Base-by-base conservation (phyloP, 2,888 invertebrate species). In the Acrobeloides nanus region DNA sequence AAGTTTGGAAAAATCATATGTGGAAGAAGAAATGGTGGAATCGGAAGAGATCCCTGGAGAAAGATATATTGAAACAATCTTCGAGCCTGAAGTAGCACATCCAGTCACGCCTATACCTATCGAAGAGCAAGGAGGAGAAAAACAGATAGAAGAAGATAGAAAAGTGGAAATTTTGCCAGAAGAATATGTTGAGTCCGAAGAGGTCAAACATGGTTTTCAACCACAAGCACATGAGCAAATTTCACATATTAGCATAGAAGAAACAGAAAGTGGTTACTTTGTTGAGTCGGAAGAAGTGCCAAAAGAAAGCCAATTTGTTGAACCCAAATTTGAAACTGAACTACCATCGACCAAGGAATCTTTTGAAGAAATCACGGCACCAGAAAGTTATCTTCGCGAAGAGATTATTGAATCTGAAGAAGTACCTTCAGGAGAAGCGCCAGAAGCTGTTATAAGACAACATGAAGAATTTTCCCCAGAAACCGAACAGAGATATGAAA, bases 331-430 rank as follows among this genome's bases (percentile, higher is more conserved):
- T 1, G 1, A 4, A 3, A n/a, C n/a, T n/a, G n/a, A n/a, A n/a
- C n/a, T n/a, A n/a, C n/a, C n/a, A n/a, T n/a, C n/a, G n/a, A n/a
- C n/a, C n/a, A 15, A 4, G 15, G 12, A 35, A 35, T 15, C 35
- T n/a, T 23, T 12, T n/a, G 12, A n/a, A 4, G 35, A 10, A 10
- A 23, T 10, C 1, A 15, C 20, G 23, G 35, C 20, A 17, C 3
- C 32, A 15, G 15, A 31, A n/a, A 23, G 23, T 23, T 35, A 23
- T 15, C 21, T 17, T 31, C 15, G 23, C 4, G 15, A 23, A 2
- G 35, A 35, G 15, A 35, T 35, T 35, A 23, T 35, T 10, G 35
- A 35, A 4, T 35, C 35, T 2, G 23, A 20, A 10, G 35, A 35
- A 20, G 20, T 35, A 23, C 21, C 20, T 15, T 35, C 15, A n/a